Conservation (phyloP, 2,113 vertebrate species). For the Otus sunia region DNA sequence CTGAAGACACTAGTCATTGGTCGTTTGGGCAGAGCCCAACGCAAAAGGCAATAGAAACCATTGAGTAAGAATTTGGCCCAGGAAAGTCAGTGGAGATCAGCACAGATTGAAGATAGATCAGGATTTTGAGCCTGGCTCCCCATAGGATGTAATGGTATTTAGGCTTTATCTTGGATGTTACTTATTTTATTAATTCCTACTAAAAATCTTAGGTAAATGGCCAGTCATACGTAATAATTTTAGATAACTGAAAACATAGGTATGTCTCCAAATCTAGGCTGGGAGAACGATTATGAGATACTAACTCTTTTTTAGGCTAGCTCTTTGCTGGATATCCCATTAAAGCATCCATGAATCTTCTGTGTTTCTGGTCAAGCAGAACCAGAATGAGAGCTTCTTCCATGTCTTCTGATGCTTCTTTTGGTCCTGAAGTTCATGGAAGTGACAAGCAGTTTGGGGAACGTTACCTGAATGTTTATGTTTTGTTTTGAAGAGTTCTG, state of each 20-base stretch:
- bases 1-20: not conserved
- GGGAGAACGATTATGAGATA: not conserved
- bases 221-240: not conserved
- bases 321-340: not conserved
- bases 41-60: not conserved
- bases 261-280: not conserved
- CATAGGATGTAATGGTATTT: not conserved
- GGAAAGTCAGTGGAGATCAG: not conserved
- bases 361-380: not conserved
- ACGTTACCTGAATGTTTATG: not conserved
- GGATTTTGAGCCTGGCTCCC: not conserved
- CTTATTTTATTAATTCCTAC: not conserved
- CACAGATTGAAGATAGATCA: not conserved
- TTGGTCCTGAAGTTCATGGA: not conserved
- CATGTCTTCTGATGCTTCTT: not conserved
- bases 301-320: not conserved
- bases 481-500: not conserved
- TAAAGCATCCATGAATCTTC: not conserved
- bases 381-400: not conserved
- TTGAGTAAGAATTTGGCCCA: not conserved
- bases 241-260: not conserved
- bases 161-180: not conserved
- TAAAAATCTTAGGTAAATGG: not conserved
- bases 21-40: not conserved
- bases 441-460: not conserved